Percentiles rank a stretch among this genome's conserved stretches.
Conservation (phyloP, 2,113 vertebrate genomes). For the Mesembrinibis cayennensis region DNA sequence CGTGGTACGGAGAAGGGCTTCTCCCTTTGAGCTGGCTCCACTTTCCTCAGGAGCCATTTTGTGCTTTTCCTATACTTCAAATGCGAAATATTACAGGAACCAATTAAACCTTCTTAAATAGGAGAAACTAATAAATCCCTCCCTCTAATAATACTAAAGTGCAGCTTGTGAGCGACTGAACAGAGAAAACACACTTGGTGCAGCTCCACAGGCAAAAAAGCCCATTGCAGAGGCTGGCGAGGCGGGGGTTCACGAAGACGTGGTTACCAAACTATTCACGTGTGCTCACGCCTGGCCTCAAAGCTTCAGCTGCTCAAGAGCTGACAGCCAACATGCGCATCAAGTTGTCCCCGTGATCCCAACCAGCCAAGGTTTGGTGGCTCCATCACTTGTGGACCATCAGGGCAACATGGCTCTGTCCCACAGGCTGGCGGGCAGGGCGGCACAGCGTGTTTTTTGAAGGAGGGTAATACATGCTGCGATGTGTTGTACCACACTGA, state of each 20-base stretch:
- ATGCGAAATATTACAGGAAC: neutral
- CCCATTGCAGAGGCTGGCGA: neutral
- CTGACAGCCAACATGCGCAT: rapidly evolving
- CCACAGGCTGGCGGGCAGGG: neutral
- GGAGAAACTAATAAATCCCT: neutral
- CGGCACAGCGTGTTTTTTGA: neutral
- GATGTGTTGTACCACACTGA: neutral
- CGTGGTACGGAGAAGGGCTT: neutral
- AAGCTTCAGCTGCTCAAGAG: neutral
- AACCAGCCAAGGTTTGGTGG: neutral
- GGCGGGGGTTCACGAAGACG: neutral
- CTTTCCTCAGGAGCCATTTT: neutral
- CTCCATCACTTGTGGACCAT: rapidly evolving
- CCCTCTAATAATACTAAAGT: neutral
- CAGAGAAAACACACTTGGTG: neutral
- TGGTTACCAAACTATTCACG: neutral
- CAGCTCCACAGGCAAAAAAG: neutral
- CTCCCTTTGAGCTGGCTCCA: rapidly evolving
- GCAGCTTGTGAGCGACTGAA: neutral
- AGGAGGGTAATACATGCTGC: neutral
- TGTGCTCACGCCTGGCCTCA: neutral
- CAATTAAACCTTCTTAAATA: neutral
- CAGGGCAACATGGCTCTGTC: neutral
- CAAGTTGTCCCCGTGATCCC: neutral
- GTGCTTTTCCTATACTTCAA: neutral